Conservation (phyloP, 2,888 invertebrate genomes). For the Tricholauxania praeusta region DNA sequence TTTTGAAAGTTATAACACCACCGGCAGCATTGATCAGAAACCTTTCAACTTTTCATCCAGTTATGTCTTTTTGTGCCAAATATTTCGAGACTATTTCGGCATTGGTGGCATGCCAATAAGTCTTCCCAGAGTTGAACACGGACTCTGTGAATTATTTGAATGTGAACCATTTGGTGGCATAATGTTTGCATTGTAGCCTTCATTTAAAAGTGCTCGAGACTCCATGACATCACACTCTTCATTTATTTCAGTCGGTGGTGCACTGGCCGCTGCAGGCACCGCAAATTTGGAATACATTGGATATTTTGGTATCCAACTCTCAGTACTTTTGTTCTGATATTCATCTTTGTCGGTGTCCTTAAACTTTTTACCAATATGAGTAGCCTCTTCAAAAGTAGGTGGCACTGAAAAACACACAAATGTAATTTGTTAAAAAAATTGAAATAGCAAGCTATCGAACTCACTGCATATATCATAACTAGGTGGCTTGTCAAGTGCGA, state of each 20-base stretch:
- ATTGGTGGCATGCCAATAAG: too few species aligned
- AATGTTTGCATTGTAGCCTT: not conserved
- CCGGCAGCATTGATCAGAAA: too few species aligned
- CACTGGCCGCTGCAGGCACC: conserved; percentile 28
- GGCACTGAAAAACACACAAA: conserved; percentile 45
- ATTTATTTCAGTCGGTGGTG: conserved; percentile 16
- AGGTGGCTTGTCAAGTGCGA: conserved; percentile 45
- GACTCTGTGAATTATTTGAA: not conserved
- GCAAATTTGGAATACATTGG: conserved; percentile 51
- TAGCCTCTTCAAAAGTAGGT: conserved; percentile 53
- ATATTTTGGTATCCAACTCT: conserved; percentile 51
- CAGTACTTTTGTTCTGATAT: conserved; percentile 22
- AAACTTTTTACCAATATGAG: conserved; percentile 47
- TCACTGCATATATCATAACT: conserved; percentile 50
- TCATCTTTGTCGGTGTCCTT: conserved; percentile 48
- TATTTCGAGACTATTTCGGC: too few species aligned
- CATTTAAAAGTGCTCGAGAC: too few species aligned
- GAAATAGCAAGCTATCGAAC: not conserved
- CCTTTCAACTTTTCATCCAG: too few species aligned
- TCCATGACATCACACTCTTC: not conserved
- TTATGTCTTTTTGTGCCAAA: too few species aligned
- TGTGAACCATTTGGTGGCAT: not conserved
- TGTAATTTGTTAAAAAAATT: not conserved
- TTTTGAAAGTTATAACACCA: too few species aligned
- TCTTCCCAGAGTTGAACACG: not conserved